These are phyloP conservation scores for Loris lydekkerianus DNA, from an alignment of 2,797 vertebrate genomes.

Conservation along the genomic window DNA sequence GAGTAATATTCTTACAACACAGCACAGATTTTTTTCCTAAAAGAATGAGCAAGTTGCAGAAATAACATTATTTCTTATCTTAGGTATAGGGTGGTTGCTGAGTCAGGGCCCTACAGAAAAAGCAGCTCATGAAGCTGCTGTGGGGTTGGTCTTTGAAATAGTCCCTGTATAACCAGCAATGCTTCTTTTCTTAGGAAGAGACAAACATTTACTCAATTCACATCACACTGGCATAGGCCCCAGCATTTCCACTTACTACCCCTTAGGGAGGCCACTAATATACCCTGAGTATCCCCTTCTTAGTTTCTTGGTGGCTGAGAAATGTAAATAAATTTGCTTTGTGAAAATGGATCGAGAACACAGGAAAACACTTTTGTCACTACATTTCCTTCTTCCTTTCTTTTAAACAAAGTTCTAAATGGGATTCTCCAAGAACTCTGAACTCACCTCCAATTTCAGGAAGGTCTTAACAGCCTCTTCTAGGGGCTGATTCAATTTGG, in stretches of 20 bases:
- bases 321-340: slow-evolving; percentile 3
- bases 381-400: slow-evolving; percentile 5
- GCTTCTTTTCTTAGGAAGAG: neutral
- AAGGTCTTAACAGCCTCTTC: slow-evolving; percentile 38
- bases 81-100: neutral
- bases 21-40: slow-evolving; percentile 1
- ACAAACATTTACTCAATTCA: neutral
- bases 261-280: neutral
- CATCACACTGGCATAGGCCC: neutral
- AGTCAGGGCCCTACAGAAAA: neutral
- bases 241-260: neutral
- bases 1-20: neutral
- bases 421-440: slow-evolving; percentile 37
- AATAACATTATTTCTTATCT: slow-evolving; percentile 7
- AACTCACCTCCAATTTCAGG: neutral
- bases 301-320: slow-evolving; percentile 7
- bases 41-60: slow-evolving; percentile 29
- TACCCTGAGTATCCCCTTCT: neutral
- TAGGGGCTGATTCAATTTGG: slow-evolving; percentile 19
- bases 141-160: neutral
- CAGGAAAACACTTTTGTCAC: neutral
- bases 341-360: neutral
- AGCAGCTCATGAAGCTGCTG: neutral
- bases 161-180: neutral
- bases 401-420: slow-evolving; percentile 48